phyloP scores from a whole-genome alignment of 2,888 invertebrate species.

The Ennomos fuscantarius region DNA sequence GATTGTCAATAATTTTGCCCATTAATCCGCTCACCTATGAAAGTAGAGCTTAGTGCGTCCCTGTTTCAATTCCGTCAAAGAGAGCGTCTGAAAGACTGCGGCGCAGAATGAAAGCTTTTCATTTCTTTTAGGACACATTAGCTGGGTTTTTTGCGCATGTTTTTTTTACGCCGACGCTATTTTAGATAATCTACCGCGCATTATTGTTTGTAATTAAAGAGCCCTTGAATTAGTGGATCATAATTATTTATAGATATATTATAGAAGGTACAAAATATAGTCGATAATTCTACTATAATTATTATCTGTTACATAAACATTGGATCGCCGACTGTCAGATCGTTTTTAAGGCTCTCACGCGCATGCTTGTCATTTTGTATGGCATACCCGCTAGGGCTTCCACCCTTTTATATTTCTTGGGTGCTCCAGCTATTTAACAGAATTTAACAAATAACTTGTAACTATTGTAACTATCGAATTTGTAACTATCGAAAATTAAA shows the following conservation, averaged over 20 bases:
- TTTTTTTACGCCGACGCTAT: constrained; percentile 19
- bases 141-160: constrained; percentile 16
- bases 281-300: no score
- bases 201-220: no score
- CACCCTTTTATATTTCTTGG: constrained; percentile 2
- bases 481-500: no score
- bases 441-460: no score
- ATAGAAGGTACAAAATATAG: no score
- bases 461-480: no score
- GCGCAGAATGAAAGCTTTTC: constrained; percentile 37
- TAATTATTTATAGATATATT: no score
- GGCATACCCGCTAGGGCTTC: constrained; percentile 27
- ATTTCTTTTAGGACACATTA: constrained; percentile 31
- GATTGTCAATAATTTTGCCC: no score
- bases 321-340: neutral
- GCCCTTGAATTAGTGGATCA: no score
- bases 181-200: neutral
- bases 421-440: no score
- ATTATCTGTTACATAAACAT: neutral
- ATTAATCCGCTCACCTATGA: no score
- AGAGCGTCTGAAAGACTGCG: constrained; percentile 33
- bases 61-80: constrained; percentile 36
- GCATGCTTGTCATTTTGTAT: constrained; percentile 10
- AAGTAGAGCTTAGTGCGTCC: constrained; percentile 15
- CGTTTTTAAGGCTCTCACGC: no score